phyloP scores from a whole-genome alignment of 2,113 vertebrate genomes.

The Ictalurus punctatus region DNA sequence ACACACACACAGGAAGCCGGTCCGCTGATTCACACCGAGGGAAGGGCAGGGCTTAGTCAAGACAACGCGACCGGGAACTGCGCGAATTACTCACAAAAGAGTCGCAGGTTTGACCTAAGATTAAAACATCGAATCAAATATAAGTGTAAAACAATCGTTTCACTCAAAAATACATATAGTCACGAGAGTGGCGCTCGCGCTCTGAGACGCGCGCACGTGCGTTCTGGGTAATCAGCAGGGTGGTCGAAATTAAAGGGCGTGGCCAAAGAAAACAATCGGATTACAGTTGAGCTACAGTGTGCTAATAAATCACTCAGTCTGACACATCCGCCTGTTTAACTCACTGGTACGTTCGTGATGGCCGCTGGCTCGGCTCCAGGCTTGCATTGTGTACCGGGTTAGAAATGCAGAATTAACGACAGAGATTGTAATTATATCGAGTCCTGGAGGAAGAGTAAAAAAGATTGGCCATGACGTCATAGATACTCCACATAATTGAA shows the following conservation, averaged over 20 bases:
- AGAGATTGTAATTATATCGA: background rate
- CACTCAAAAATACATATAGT: background rate
- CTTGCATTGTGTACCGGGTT: background rate
- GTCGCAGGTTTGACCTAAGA: background rate
- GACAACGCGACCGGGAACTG: background rate
- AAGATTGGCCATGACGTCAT: background rate
- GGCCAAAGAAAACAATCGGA: conserved; percentile 20
- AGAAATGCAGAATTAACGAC: background rate
- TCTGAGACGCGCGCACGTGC: background rate
- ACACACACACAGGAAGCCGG: conserved; percentile 60
- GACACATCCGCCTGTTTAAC: conserved; percentile 8
- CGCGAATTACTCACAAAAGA: conserved; percentile 19
- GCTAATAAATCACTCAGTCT: conserved; percentile 17
- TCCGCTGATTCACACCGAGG: conserved; percentile 42
- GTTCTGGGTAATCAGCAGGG: background rate
- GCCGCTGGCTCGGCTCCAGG: background rate
- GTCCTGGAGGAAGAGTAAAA: background rate
- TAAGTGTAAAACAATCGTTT: background rate
- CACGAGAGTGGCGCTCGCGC: background rate
- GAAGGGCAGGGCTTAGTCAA: conserved; percentile 51
- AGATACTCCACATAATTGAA: background rate
- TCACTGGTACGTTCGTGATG: background rate
- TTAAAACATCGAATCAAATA: background rate
- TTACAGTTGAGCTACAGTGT: conserved; percentile 14
- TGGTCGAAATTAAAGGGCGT: conserved; percentile 36